Evolutionary conservation across 2,888 invertebrate genomes (phyloP), one percentile per base, ranked within the genome.

Genomic region (Cyclophora albipunctata): DNA sequence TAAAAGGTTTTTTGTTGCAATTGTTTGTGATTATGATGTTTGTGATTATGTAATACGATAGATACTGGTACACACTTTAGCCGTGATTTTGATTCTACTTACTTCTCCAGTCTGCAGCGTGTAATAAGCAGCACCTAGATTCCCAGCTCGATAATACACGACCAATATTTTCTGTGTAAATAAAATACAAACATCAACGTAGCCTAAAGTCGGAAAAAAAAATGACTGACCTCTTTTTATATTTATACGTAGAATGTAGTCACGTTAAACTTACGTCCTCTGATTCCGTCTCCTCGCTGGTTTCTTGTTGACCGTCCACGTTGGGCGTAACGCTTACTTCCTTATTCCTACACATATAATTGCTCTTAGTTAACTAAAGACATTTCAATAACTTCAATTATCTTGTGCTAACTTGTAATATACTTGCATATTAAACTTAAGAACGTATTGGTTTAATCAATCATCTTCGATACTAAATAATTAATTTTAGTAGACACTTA

Each of bases 101-200:
- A 92, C 92, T 81, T 93, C 91, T 58, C 91, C 91, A 2, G 92
- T 91, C 48, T 90, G 88, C 40, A 91, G 74, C 60, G 92, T 92
- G 78, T 92, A 95, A 74, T 91, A 93, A 0, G 95, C 93, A 20
- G 93, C 93, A n/a, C 94, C 95, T 48, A 95, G 73, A 68, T 90
- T 91, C 7, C 92, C 92, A 46, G 89, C 84, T 55, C 91, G 90
- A 88, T 92, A 94, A 62, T 92, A 89, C 2, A 93, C 81, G 52
- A 92, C 91, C 65, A 95, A 71, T 54, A 94, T 42, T 49, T 56
- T 56, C 51, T 59, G 46, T 46, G 42, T 42, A 4, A 6, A 43
- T 37, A 46, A 34, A 42, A 37, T 47, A 35, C 40, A 40, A 5
- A 40, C n/a, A 3, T 40, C 40, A 40, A 40, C 40, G 7, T 7